These are phyloP conservation scores for Oxyura jamaicensis DNA, from an alignment of 2,113 vertebrate species.

Conservation along the genomic window DNA sequence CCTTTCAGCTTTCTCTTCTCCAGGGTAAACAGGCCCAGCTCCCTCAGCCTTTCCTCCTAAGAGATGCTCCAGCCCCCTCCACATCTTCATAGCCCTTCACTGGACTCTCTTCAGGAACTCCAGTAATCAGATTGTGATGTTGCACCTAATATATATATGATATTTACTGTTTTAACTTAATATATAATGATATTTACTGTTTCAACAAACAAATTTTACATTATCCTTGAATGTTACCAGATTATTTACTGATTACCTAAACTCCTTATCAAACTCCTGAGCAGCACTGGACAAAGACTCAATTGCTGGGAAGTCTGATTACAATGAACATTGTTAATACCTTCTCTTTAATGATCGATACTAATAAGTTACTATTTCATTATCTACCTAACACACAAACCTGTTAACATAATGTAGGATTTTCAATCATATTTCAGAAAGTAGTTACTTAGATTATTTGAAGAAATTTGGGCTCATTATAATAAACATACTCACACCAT, in stretches of 20 bases:
- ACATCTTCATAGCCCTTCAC: too few relatives aligned
- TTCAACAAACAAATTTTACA: not conserved
- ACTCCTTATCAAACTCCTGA: not conserved
- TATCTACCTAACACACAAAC: not conserved
- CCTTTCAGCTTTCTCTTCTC: too few relatives aligned
- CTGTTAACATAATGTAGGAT: not conserved
- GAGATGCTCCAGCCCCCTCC: too few relatives aligned
- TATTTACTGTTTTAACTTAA: not conserved
- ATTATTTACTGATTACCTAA: not conserved
- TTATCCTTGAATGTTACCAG: not conserved
- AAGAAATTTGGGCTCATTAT: not conserved
- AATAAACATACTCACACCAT: not conserved
- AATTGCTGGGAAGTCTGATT: not conserved
- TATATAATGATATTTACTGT: not conserved
- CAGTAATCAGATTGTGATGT: not conserved
- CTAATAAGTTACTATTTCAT: not conserved
- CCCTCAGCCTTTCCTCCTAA: too few relatives aligned
- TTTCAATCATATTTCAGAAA: not conserved
- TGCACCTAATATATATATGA: too few relatives aligned
- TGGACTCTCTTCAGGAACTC: too few relatives aligned
- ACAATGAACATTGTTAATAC: not conserved
- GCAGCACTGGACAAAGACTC: not conserved
- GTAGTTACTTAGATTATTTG: not conserved
- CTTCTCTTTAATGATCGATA: not conserved
- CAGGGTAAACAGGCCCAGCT: too few relatives aligned